Evolutionary conservation across 2,797 vertebrate genomes (phyloP), one percentile per base, ranked within the genome.

Genomic region (Rhinichthys osculus): DNA sequence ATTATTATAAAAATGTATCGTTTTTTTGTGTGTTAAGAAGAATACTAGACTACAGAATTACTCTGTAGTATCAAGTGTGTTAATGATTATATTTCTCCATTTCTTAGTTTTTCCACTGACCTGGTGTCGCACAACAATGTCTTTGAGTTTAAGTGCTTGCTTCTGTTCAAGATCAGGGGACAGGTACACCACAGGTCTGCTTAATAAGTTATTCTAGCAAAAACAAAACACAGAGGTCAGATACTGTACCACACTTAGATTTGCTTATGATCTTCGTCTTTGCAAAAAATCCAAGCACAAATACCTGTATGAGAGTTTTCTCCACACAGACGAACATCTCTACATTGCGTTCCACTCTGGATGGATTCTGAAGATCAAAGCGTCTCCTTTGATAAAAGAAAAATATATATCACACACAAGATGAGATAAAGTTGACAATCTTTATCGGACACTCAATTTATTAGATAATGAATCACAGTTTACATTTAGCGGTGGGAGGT

Each of bases 301-400:
- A 35, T 92, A 97, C 98, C 97, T 99, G 98, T 81, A 97, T 94
- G 77, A 99, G 92, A 0, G 96, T 96, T 89, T 96, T 97, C 93
- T 99, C 97, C 85, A 99, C 96, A 47, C 93, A 94, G 92, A 95
- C 94, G 87, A 99, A 99, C 98, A 99, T 99, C 92, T 99, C 98
- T 73, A 98, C 95, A 2, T 99, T 99, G 7, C 97, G 97, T 83
- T 99, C 98, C 92, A 96, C 96, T 74, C 98, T 94, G 2, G 98
- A 99, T 7, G 97, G 96, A 89, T 99, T 99, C 93, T 99, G 98
- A 78, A 99, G 91, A 93, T 99, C 98, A 91, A 99, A 99, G 87
- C 98, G 95, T 70, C 98, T 93, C 98, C 98, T 99, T 90, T 38
- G 72, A 83, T 33, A 79, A 87, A 4, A 47, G 4, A 3, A 10